These are phyloP conservation scores for fruit fly (Drosophila melanogaster) DNA, from an alignment of 1,140 invertebrate species.

Conservation along the genomic window DNA sequence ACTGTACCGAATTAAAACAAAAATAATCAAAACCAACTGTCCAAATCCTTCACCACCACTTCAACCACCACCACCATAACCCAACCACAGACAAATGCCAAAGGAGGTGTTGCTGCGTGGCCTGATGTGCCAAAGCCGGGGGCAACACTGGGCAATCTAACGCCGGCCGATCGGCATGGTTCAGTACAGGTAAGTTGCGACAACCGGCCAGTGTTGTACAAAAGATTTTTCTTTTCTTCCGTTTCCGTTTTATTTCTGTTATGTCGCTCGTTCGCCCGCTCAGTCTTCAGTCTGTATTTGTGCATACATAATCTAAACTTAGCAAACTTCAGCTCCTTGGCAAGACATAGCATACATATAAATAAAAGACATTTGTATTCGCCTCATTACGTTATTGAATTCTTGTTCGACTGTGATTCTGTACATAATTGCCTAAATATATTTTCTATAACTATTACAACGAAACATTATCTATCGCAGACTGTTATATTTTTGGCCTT, in stretches of 20 bases:
- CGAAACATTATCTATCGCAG: conserved; percentile 71
- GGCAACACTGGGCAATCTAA: conserved; percentile 89
- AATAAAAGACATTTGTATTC: conserved; percentile 17
- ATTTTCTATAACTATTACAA: conserved; percentile 61
- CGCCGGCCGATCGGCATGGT: conserved; percentile 96
- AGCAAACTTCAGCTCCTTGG: conserved; percentile 9
- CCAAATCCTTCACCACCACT: conserved; percentile 46
- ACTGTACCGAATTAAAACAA: conserved; percentile 43
- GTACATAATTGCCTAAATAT: conserved; percentile 44
- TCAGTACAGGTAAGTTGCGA: conserved; percentile 93
- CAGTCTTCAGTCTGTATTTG: conserved; percentile 47
- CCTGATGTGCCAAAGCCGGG: conserved; percentile 86
- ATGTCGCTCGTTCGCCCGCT: conserved; percentile 50
- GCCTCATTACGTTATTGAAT: conserved; percentile 35
- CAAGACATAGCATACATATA: conserved; percentile 5
- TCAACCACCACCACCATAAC: conserved; percentile 32
- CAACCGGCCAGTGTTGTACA: conserved; percentile 48
- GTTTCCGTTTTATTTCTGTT: conserved; percentile 50
- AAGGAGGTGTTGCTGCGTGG: conserved; percentile 85
- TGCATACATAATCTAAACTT: conserved; percentile 34
- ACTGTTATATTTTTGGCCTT: conserved; percentile 85
- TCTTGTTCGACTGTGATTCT: conserved; percentile 40
- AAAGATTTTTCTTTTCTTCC: conserved; percentile 38
- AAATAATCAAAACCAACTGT: conserved; percentile 38
- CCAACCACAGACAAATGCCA: conserved; percentile 84